Evolutionary conservation across 2,113 vertebrate genomes (phyloP).

Genomic region (Oncorhynchus mykiss): DNA sequence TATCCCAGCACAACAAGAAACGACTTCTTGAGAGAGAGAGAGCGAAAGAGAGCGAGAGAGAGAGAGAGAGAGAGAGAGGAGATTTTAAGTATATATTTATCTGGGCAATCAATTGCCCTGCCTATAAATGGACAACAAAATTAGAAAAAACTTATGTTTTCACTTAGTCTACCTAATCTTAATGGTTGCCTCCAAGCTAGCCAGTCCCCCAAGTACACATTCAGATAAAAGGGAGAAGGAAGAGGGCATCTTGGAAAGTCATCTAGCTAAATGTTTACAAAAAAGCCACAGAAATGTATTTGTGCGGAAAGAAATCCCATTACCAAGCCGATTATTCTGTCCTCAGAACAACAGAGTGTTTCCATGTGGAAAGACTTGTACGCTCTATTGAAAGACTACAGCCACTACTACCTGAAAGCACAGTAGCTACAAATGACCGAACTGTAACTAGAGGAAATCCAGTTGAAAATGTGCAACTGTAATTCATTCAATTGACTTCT

Average conservation of each 20-base stretch:
- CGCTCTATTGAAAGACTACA: constrained; percentile 19
- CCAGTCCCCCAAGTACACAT: constrained; percentile 15
- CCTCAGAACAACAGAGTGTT: constrained; percentile 32
- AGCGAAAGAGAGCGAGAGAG: too few species aligned
- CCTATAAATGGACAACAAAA: constrained; percentile 56
- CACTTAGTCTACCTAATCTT: constrained; percentile 58
- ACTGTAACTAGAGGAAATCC: neutral
- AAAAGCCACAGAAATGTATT: constrained; percentile 54
- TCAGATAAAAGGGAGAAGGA: constrained; percentile 51
- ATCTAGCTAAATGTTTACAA: constrained; percentile 71
- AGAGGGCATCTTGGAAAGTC: constrained; percentile 65
- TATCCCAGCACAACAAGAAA: constrained; percentile 12
- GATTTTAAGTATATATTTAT: constrained; percentile 31
- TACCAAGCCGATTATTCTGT: constrained; percentile 27
- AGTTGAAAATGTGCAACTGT: too few species aligned
- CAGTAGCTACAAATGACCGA: neutral
- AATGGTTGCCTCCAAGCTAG: constrained; percentile 3
- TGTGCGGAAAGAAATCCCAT: constrained; percentile 49
- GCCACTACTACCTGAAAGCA: neutral
- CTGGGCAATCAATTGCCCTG: constrained; percentile 39
- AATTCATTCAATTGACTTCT: too few species aligned
- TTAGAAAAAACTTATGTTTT: constrained; percentile 44
- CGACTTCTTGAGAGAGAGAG: neutral
- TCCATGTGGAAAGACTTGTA: constrained; percentile 54
- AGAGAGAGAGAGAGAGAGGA: too few species aligned